These are phyloP conservation scores for Dendrophyllia cribrosa DNA, from an alignment of 64 coral and sea anemone genomes.

Conservation along the genomic window DNA sequence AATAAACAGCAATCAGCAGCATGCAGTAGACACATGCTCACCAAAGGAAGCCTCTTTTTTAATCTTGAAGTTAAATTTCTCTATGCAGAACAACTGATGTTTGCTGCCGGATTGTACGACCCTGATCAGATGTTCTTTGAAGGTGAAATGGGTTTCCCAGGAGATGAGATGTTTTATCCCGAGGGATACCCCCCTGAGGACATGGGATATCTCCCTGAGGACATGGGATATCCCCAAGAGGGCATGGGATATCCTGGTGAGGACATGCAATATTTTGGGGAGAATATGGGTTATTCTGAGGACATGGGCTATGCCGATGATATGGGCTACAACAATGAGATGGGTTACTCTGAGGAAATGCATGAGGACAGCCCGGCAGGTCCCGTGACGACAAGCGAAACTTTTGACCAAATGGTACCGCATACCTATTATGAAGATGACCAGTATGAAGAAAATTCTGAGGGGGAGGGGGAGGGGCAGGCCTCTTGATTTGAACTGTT, in stretches of 20 bases:
- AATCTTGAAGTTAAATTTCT: neutral
- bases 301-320: neutral
- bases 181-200: neutral
- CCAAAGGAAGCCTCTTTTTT: no score
- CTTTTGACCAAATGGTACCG: neutral
- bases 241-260: neutral
- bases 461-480: neutral
- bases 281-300: neutral
- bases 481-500: no score
- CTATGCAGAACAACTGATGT: slow-evolving; percentile 18
- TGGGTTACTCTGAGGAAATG: neutral
- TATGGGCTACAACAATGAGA: neutral
- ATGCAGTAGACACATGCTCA: no score
- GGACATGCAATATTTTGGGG: neutral
- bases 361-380: neutral
- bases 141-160: slow-evolving; percentile 2
- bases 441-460: neutral
- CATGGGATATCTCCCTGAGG: neutral
- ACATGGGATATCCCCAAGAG: neutral
- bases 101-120: slow-evolving; percentile 1
- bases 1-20: no score
- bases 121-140: slow-evolving; percentile 22
- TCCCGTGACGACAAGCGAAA: neutral
- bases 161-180: neutral
- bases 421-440: slow-evolving; percentile 27